Evolutionary conservation across 2,797 vertebrate species (phyloP), one percentile per base, ranked within the genome.

Genomic region (Poecile montanus): DNA sequence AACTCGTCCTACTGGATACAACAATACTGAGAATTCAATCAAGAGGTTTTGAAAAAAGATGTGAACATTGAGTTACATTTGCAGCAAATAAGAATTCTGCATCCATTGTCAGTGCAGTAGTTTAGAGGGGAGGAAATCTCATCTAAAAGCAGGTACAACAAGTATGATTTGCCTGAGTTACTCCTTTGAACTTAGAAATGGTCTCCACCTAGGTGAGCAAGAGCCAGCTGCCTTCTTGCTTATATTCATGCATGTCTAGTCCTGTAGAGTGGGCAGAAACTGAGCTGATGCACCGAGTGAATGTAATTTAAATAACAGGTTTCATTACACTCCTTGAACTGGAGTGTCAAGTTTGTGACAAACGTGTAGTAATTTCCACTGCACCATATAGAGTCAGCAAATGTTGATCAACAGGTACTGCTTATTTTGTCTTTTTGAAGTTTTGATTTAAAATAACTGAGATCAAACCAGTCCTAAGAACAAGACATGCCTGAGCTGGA

Each of bases 181-280:
- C 78, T 96, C 63, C 84, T 96, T 89, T 96, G 95, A 97, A 94
- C 95, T 90, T 82, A 93, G 94, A 70, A 94, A 93, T 80, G 71
- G 67, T 95, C 88, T 93, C 94, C 79, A 53, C 84, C 91, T 93
- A 74, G 23, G 10, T 91, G 68, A 92, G 84, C 78, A 90, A 93
- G 60, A 53, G 16, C 73, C 68, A 81, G 48, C 27, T 88, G 72
- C 74, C 87, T 57, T 70, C 25, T 48, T 68, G 54, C 83, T 60
- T 86, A 17, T 68, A 29, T 23, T 21, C 17, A 27, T 68, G 32
- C 92, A 83, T 83, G 63, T 77, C 90, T 94, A 67, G 70, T 89
- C 91, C 87, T 87, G 54, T 45, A 73, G 48, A 84, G 20, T 20
- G 34, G 85, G 80, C 89, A 97, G 92, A 94, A 95, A 96, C 90